Evolutionary conservation across 1,140 invertebrate genomes (phyloP), one percentile per base, ranked within the genome.

Genomic region (Sitophilus oryzae): DNA sequence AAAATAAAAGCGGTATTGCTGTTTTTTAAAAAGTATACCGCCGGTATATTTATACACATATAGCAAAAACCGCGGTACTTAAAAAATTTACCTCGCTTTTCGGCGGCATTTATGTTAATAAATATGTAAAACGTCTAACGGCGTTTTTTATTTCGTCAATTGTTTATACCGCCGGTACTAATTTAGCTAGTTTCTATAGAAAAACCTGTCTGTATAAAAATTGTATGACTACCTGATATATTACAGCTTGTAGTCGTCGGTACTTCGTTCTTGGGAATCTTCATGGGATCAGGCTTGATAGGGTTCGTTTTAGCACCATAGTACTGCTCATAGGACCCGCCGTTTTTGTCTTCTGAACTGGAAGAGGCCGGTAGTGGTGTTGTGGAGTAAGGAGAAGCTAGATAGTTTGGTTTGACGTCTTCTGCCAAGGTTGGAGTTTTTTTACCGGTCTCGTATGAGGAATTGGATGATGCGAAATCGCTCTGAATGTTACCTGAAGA

Each of bases 211-310:
- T n/a, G 11, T 18, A 20, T 9, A 20, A 1, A 20, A 43, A 19
- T 20, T 22, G 19, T 10, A n/a, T 10, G 37, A 15, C 49, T 40
- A 38, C 53, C 59, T 51, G 76, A 66, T 50, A 75, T 74, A 58
- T 71, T 76, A 64, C 80, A 76, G 66, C 78, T 81, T 70, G 67
- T 73, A 60, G 72, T 72, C 10, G 67, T 66, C 37, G 69, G 67
- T 54, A 72, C 71, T 61, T 80, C 79, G 1, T 73, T 71, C 60
- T 79, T 80, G 3, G 77, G 74, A 16, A 76, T 65, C 37, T 77
- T 72, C 61, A 76, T 73, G 0, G 76, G 79, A 68, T 83, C 82
- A 2, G 82, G 75, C 41, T 81, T 79, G 51, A 77, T 77, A 21
- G 77, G 70, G 34, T 70, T 76, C 20, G 77, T 73, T 22, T 69